phyloP scores from a whole-genome alignment of 2,113 vertebrate species.

The Myrmophylax atrothorax region DNA sequence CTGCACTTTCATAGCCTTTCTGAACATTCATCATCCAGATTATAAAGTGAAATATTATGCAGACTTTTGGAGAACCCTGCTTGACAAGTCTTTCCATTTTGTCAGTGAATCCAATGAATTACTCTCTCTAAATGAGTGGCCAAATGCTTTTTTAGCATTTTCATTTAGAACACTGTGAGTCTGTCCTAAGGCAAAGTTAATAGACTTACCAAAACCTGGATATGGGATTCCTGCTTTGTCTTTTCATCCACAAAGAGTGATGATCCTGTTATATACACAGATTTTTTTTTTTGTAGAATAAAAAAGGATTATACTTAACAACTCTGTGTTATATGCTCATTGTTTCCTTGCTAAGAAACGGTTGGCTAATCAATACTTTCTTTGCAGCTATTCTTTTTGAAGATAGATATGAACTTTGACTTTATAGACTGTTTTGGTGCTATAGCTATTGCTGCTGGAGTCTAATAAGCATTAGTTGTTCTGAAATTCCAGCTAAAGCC shows the following conservation, averaged over 20 bases:
- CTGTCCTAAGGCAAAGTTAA: background rate
- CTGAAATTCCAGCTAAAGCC: background rate
- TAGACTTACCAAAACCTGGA: background rate
- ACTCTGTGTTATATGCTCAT: background rate
- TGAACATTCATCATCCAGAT: background rate
- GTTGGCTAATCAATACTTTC: background rate
- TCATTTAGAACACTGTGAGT: background rate
- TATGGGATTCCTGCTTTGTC: background rate
- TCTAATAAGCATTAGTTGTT: background rate
- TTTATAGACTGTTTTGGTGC: background rate
- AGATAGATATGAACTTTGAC: background rate
- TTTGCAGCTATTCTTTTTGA: background rate
- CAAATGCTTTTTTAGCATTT: constrained; percentile 17
- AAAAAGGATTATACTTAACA: background rate
- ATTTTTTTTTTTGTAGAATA: background rate
- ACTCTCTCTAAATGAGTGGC: background rate
- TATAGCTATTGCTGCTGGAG: background rate
- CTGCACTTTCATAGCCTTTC: background rate
- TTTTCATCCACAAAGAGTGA: background rate
- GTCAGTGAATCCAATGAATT: background rate
- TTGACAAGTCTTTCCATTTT: background rate
- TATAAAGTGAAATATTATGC: background rate
- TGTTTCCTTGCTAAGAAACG: background rate
- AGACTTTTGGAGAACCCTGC: background rate
- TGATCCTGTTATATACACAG: background rate